These are phyloP conservation scores for Polydrusus pterygomalis DNA, from an alignment of 2,888 invertebrate species.

Conservation along the genomic window DNA sequence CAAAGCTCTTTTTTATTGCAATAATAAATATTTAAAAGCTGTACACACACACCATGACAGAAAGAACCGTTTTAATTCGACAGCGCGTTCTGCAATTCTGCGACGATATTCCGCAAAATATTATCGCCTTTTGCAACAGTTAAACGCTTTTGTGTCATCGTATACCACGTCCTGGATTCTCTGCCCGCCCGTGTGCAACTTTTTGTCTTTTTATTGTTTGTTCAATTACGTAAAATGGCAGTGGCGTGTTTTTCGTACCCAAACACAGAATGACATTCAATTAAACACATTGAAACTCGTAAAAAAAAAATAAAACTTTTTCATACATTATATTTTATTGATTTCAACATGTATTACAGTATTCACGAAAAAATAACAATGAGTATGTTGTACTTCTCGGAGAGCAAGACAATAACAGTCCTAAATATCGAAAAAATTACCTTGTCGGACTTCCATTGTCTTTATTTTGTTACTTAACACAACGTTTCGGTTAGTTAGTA, in stretches of 20 bases:
- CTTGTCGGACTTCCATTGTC: no score
- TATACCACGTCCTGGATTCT: conserved; percentile 45
- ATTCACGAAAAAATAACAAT: no score
- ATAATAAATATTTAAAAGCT: conserved; percentile 60
- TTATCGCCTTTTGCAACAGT: conserved; percentile 59
- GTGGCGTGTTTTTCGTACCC: conserved; percentile 31
- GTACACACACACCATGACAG: conserved; percentile 15
- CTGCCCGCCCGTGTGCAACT: conserved; percentile 44
- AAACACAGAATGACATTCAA: no score
- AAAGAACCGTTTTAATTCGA: conserved; percentile 58
- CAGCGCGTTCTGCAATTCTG: conserved; percentile 51
- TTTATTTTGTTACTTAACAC: no score
- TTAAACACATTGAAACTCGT: no score
- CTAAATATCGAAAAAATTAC: no score
- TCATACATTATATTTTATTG: no score
- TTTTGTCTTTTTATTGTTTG: conserved; percentile 39
- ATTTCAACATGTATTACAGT: no score
- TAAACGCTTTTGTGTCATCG: conserved; percentile 56
- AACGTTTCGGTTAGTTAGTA: no score
- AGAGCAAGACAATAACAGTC: no score
- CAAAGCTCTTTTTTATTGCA: conserved; percentile 58
- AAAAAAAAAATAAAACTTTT: no score
- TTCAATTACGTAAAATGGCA: conserved; percentile 42
- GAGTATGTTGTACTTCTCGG: no score
- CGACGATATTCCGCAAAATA: conserved; percentile 58